These are phyloP conservation scores for Delichon dasypus DNA, from an alignment of 2,797 vertebrate genomes.

Conservation along the genomic window DNA sequence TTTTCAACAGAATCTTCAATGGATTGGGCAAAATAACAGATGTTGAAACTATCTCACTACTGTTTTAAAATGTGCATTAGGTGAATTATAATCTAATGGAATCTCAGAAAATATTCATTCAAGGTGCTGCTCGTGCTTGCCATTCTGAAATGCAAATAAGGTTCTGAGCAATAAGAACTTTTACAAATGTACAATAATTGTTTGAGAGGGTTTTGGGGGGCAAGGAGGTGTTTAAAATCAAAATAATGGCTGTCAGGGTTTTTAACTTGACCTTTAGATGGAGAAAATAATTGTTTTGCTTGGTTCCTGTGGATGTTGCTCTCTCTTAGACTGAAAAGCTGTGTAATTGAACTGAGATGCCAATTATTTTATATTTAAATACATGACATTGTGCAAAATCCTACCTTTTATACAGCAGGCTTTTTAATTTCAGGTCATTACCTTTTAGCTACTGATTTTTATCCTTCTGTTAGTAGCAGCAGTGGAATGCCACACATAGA, in stretches of 20 bases:
- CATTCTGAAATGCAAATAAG: neutral
- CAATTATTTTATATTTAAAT: constrained; percentile 40
- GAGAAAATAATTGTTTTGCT: constrained; percentile 18
- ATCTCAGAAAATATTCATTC: neutral
- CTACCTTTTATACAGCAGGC: neutral
- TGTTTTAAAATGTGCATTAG: constrained; percentile 4
- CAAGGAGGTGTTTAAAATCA: neutral
- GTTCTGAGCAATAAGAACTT: neutral
- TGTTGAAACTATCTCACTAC: constrained; percentile 4
- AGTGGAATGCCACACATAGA: neutral
- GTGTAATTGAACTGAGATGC: neutral
- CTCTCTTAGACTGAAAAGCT: neutral
- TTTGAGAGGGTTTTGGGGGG: neutral
- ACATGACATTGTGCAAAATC: neutral
- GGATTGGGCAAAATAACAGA: neutral
- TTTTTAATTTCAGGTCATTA: constrained; percentile 16
- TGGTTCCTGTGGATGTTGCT: neutral
- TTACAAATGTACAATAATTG: neutral
- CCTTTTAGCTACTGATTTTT: neutral
- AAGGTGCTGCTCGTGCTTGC: neutral
- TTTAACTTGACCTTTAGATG: constrained; percentile 9
- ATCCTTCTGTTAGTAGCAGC: neutral
- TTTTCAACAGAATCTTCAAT: constrained; percentile 13
- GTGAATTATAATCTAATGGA: neutral
- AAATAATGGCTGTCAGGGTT: neutral